Evolutionary conservation across 2,888 invertebrate species (phyloP).

Genomic region (Drosophila conformis): DNA sequence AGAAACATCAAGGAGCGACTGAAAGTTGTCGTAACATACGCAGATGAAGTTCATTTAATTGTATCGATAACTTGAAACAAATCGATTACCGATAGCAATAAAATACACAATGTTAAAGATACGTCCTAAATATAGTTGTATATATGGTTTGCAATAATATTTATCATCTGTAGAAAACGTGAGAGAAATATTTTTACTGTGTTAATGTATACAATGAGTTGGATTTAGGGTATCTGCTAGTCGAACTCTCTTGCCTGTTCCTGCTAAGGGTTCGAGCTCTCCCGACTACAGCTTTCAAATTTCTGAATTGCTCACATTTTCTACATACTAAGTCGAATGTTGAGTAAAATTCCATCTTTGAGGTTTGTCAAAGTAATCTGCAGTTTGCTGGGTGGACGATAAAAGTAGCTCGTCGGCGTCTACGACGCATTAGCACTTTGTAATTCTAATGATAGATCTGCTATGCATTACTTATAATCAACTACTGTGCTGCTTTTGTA

Average conservation of each 20-base stretch:
- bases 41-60: neutral
- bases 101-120: neutral
- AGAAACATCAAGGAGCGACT: neutral
- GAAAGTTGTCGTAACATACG: neutral
- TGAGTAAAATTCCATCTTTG: neutral
- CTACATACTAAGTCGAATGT: neutral
- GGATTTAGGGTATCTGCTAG: neutral
- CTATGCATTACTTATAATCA: constrained; percentile 61
- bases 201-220: neutral
- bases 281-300: neutral
- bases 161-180: neutral
- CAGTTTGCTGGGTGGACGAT: neutral
- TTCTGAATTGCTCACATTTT: neutral
- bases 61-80: neutral
- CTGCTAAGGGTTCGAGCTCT: neutral
- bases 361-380: neutral
- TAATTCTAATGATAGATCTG: constrained; percentile 55
- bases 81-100: neutral
- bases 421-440: constrained; percentile 35
- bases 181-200: too few species aligned
- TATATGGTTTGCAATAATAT: neutral
- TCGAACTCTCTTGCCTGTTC: neutral
- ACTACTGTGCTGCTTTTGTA: constrained; percentile 60
- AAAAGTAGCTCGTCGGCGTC: constrained; percentile 14
- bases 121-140: neutral